Conservation (phyloP, 2,888 invertebrate genomes). For the Platycheirus albimanus region DNA sequence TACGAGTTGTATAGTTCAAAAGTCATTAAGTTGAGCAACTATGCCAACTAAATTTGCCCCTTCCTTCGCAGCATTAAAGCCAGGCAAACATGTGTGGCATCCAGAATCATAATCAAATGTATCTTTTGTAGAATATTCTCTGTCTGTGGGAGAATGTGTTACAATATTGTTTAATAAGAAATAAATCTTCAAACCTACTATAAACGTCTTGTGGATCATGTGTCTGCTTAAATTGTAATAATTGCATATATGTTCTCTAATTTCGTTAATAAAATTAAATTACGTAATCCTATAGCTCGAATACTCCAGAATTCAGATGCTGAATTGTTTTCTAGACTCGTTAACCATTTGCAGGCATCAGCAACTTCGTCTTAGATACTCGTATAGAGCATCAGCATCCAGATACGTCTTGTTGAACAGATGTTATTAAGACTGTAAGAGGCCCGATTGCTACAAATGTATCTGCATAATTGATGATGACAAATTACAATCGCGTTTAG, state of each 20-base stretch:
- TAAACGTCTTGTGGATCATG: conserved; percentile 13
- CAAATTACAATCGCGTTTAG: conserved; percentile 29
- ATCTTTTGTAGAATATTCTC: background rate
- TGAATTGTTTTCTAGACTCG: no score
- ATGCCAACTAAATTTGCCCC: no score
- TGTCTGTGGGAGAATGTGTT: conserved; percentile 12
- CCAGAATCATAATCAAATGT: no score
- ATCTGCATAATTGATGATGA: conserved; percentile 32
- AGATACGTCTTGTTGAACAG: conserved; percentile 42
- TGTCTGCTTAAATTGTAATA: conserved; percentile 44
- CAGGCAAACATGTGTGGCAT: background rate
- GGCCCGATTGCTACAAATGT: conserved; percentile 5
- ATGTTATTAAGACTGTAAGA: conserved; percentile 33
- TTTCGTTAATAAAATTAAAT: conserved; percentile 51
- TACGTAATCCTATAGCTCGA: conserved; percentile 31
- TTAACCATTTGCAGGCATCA: conserved; percentile 13
- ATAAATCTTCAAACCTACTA: conserved; percentile 23
- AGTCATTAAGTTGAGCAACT: conserved; percentile 10
- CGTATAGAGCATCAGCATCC: no score
- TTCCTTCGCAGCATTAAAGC: background rate
- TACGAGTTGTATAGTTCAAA: conserved; percentile 8
- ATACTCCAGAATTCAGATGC: no score
- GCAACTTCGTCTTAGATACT: no score
- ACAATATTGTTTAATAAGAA: no score
- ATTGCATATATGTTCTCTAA: no score